Evolutionary conservation across 2,797 vertebrate species (phyloP).

Genomic region (Gadopsis marmoratus): DNA sequence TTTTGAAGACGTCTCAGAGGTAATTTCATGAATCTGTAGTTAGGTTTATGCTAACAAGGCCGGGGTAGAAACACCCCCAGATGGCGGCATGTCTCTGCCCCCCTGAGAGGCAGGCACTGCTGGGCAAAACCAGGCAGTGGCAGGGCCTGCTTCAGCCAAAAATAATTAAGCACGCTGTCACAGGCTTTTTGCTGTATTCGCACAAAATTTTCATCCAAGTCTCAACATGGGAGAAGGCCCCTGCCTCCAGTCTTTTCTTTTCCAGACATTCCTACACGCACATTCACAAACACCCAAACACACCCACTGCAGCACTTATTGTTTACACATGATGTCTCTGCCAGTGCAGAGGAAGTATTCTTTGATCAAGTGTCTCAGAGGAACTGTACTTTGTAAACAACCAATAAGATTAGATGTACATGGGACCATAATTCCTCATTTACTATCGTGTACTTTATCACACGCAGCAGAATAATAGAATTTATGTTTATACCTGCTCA

Average conservation of each 20-base stretch:
- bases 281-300: slow-evolving; percentile 24
- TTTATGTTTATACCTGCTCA: slow-evolving; percentile 23
- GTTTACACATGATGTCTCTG: slow-evolving; percentile 74
- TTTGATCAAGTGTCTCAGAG: slow-evolving; percentile 75
- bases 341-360: slow-evolving; percentile 57
- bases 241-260: slow-evolving; percentile 76
- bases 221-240: slow-evolving; percentile 85
- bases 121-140: slow-evolving; percentile 76
- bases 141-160: slow-evolving; percentile 80
- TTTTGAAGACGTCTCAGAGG: slow-evolving; percentile 71
- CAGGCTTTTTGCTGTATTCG: slow-evolving; percentile 82
- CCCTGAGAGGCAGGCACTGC: slow-evolving; percentile 76
- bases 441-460: slow-evolving; percentile 44
- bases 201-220: slow-evolving; percentile 84
- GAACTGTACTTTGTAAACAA: slow-evolving; percentile 66
- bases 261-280: slow-evolving; percentile 35
- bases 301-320: slow-evolving; percentile 60
- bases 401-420: slow-evolving; percentile 62
- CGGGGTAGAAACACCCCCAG: slow-evolving; percentile 71
- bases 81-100: slow-evolving; percentile 73
- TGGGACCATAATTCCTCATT: slow-evolving; percentile 42
- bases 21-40: slow-evolving; percentile 75
- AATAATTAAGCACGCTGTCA: slow-evolving; percentile 88
- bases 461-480: slow-evolving; percentile 25
- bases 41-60: slow-evolving; percentile 80